A percentile compares a stretch with the other conserved stretches of the same genome.
phyloP scores from a whole-genome alignment of 1,140 invertebrate genomes.

The Panagrolaimus sp. region DNA sequence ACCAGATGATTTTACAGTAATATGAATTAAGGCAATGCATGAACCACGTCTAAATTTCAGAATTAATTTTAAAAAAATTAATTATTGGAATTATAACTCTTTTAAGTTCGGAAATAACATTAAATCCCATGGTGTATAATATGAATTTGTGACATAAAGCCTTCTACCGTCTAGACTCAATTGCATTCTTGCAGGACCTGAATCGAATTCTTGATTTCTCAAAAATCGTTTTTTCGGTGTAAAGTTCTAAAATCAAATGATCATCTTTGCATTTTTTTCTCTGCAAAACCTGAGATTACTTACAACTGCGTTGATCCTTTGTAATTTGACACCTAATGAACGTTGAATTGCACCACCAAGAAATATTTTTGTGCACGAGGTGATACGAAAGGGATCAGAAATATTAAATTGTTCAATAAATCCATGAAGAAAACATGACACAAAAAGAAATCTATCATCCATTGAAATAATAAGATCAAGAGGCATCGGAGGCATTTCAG shows the following conservation, averaged over 20 bases:
- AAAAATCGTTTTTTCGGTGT: constrained; percentile 18
- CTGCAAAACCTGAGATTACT: neutral
- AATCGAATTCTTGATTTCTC: constrained; percentile 65
- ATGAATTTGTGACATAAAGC: constrained; percentile 80
- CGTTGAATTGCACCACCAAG: constrained; percentile 44
- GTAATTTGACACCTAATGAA: constrained; percentile 36
- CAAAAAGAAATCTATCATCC: constrained; percentile 84
- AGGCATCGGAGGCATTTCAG: constrained; percentile 39
- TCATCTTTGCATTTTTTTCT: too few species aligned
- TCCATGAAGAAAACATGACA: constrained; percentile 83
- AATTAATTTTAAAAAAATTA: too few species aligned
- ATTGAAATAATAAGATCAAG: constrained; percentile 74
- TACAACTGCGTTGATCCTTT: constrained; percentile 31
- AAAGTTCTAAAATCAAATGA: constrained; percentile 24
- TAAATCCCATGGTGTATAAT: constrained; percentile 85
- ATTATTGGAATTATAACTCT: too few species aligned
- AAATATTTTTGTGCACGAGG: constrained; percentile 34
- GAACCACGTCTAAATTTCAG: constrained; percentile 1
- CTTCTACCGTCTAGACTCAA: constrained; percentile 86
- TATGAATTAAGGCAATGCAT: constrained; percentile 28
- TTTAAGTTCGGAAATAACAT: constrained; percentile 80
- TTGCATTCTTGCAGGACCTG: constrained; percentile 88
- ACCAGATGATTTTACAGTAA: constrained; percentile 28
- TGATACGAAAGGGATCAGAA: constrained; percentile 66
- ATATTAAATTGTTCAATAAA: constrained; percentile 91